Conservation (phyloP, 2,888 invertebrate species). For the Apeira syringaria region DNA sequence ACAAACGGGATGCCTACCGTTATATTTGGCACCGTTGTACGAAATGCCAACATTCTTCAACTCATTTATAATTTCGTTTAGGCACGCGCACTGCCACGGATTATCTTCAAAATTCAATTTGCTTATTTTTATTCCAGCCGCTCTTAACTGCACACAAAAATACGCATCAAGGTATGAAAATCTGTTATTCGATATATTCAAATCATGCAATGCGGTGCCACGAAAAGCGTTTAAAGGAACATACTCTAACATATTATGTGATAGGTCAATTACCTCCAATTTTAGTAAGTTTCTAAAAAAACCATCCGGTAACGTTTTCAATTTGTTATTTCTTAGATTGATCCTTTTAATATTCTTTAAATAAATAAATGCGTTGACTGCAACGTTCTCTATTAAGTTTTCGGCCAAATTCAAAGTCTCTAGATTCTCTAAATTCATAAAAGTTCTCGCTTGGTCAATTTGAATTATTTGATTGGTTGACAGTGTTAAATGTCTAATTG, state of each 20-base stretch:
- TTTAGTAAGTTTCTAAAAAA: conserved; percentile 50
- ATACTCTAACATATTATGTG: conserved; percentile 52
- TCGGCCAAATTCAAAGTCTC: conserved; percentile 50
- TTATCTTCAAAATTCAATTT: conserved; percentile 64
- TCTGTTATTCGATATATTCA: conserved; percentile 57
- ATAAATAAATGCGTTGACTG: conserved; percentile 48
- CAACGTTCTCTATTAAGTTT: conserved; percentile 51
- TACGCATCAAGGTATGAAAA: conserved; percentile 61
- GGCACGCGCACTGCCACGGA: conserved; percentile 69
- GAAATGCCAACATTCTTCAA: conserved; percentile 48
- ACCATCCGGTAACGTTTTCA: conserved; percentile 50
- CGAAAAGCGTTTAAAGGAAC: conserved; percentile 58
- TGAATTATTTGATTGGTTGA: conserved; percentile 53
- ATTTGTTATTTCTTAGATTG: conserved; percentile 49
- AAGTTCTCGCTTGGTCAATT: conserved; percentile 38
- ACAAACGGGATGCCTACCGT: conserved; percentile 56
- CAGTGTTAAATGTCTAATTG: conserved; percentile 50
- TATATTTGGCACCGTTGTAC: conserved; percentile 52
- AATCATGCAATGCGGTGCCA: conserved; percentile 49
- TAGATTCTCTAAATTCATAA: conserved; percentile 48
- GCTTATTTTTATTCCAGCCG: conserved; percentile 50
- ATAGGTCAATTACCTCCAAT: conserved; percentile 52
- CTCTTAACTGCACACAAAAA: conserved; percentile 59
- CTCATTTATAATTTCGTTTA: conserved; percentile 57
- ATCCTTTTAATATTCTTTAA: conserved; percentile 52